Base-by-base conservation (phyloP, 2,113 vertebrate species). In the Protobothrops mucrosquamatus region DNA sequence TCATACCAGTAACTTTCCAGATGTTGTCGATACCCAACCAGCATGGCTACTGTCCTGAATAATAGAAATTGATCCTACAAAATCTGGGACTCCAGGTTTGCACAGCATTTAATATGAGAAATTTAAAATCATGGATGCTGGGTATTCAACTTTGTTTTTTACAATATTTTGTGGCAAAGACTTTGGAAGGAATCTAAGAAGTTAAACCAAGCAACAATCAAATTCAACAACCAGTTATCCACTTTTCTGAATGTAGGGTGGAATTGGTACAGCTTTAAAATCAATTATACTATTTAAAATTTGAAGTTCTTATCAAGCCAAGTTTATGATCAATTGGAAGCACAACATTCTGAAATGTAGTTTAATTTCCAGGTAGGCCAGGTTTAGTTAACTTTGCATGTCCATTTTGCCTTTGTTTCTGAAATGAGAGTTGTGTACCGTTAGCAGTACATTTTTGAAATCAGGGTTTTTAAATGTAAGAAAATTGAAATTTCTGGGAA, bases 301-400 rank as follows among this genome's bases (percentile, higher is more conserved):
- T 34, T 88, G 2, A 69, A 15, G 48, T 57, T 92, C 81, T 92
- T 26, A 54, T 92, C 1, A 2, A 57, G 89, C 23, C 64, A 91
- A 93, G 48, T 93, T 64, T 3, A 43, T 92, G 52, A 64, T 88
- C n/a, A 89, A 94, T 48, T 85, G 91, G 15, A 20, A 57, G 91
- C 81, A 55, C 59, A 93, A 0, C 48, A 61, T 1, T 48, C 93
- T 89, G 94, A 52, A 59, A 93, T 12, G 59, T 92, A 51, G n/a
- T 85, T 14, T 91, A 43, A 55, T 92, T 94, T 93, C 43, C 56
- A 56, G 46, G 69, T 6, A 89, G 51, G 1, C 9, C 34, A 59
- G 54, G 26, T 2, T 87, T n/a, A 34, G 22, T 23, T 89, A 56
- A n/a, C 46, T 92, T 54, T 81, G 14, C 51, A 56, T 56, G 26